Evolutionary conservation across 1,140 invertebrate species (phyloP).

Genomic region (Pygmarrhopalites habei): DNA sequence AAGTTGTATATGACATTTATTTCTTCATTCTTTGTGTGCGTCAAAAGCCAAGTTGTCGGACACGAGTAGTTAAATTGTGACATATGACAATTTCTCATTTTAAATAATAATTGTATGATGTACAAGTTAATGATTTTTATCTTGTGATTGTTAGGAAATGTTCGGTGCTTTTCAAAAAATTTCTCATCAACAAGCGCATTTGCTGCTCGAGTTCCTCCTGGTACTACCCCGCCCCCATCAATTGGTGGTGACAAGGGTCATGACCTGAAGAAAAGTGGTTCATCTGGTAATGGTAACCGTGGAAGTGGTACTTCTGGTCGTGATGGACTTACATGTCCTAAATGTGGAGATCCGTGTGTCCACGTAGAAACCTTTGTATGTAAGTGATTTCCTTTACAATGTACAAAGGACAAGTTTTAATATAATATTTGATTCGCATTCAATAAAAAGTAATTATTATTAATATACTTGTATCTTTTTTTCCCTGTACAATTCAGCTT

Average conservation of each 20-base stretch:
- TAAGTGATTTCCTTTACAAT: conserved; percentile 47
- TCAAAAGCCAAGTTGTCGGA: too few relatives aligned
- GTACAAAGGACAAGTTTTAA: conserved; percentile 37
- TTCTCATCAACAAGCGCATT: conserved; percentile 16
- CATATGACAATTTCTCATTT: too few relatives aligned
- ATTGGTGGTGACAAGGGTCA: conserved; percentile 20
- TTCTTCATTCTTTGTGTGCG: too few relatives aligned
- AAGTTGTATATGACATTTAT: too few relatives aligned
- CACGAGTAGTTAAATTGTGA: too few relatives aligned
- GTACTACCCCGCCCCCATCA: conserved; percentile 19
- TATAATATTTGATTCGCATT: conserved; percentile 1
- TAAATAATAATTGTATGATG: too few relatives aligned
- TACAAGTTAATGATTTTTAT: too few relatives aligned
- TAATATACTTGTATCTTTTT: background rate
- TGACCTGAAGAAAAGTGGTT: conserved; percentile 19
- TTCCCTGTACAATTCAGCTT: conserved; percentile 52
- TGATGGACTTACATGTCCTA: conserved; percentile 73
- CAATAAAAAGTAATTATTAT: background rate
- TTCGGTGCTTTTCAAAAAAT: conserved; percentile 18
- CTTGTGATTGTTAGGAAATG: background rate
- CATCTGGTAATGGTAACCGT: conserved; percentile 9
- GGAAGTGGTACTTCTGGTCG: conserved; percentile 45
- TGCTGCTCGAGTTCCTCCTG: conserved; percentile 26
- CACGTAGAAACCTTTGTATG: conserved; percentile 95
- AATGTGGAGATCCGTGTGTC: conserved; percentile 91